Evolutionary conservation across 2,113 vertebrate genomes (phyloP).

Genomic region (Pyrgilauda ruficollis): DNA sequence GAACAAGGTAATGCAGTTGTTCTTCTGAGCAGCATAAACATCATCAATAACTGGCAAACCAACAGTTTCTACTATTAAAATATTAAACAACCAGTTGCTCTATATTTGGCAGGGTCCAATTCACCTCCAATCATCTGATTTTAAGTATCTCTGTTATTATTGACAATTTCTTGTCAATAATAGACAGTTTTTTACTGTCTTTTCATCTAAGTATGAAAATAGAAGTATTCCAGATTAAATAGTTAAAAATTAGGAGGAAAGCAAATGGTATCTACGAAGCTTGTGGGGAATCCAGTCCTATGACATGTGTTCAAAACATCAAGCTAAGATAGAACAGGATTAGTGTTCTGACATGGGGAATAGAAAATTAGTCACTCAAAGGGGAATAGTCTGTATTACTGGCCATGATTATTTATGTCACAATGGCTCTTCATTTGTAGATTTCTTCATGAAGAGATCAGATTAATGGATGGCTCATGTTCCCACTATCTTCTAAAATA

Average conservation of each 20-base stretch:
- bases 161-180: not conserved
- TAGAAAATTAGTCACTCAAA: fast-evolving
- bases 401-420: not conserved
- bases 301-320: not conserved
- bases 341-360: not conserved
- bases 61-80: not conserved
- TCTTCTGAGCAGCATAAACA: not conserved
- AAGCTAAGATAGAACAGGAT: not conserved
- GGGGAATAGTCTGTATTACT: not conserved
- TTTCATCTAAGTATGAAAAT: not conserved
- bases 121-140: not conserved
- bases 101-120: not conserved
- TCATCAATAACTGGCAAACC: not conserved
- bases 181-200: not conserved
- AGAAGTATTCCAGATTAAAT: not conserved
- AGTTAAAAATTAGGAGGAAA: not conserved
- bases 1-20: not conserved
- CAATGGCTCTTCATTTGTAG: not conserved
- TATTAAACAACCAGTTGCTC: not conserved
- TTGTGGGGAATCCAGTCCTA: not conserved
- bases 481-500: not conserved
- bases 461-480: not conserved
- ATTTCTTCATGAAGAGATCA: not conserved
- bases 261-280: not conserved
- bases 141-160: not conserved